Evolutionary conservation across 2,113 vertebrate species (phyloP).

Genomic region (Murina feae): DNA sequence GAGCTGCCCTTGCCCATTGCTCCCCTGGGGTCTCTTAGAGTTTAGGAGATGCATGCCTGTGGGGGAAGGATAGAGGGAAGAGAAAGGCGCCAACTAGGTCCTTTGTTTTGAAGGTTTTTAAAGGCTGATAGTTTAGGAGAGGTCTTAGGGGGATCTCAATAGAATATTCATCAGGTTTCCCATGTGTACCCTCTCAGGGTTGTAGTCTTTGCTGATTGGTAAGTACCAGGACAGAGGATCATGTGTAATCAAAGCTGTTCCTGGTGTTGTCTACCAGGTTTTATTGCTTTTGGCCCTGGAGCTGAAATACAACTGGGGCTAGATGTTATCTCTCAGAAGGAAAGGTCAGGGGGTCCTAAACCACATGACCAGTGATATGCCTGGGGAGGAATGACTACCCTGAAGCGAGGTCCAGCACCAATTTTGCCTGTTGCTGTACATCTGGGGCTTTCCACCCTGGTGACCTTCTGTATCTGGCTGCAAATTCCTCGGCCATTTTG

Average conservation of each 20-base stretch:
- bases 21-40: background rate
- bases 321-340: background rate
- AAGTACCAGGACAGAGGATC: background rate
- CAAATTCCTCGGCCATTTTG: background rate
- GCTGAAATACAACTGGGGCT: background rate
- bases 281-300: background rate
- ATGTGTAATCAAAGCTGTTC: background rate
- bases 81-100: background rate
- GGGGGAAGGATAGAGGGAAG: background rate
- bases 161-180: background rate
- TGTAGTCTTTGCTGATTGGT: background rate
- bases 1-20: background rate
- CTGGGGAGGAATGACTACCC: too few species aligned
- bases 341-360: background rate
- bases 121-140: background rate
- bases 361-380: background rate
- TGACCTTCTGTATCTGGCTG: background rate
- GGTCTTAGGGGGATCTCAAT: background rate
- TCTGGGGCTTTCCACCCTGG: background rate
- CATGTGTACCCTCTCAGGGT: background rate
- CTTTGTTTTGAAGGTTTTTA: background rate
- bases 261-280: background rate
- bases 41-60: background rate
- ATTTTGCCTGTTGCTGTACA: background rate
- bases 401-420: too few species aligned